These are phyloP conservation scores for Brachyhypopomus occidentalis DNA, from an alignment of 2,113 vertebrate genomes.

Conservation along the genomic window DNA sequence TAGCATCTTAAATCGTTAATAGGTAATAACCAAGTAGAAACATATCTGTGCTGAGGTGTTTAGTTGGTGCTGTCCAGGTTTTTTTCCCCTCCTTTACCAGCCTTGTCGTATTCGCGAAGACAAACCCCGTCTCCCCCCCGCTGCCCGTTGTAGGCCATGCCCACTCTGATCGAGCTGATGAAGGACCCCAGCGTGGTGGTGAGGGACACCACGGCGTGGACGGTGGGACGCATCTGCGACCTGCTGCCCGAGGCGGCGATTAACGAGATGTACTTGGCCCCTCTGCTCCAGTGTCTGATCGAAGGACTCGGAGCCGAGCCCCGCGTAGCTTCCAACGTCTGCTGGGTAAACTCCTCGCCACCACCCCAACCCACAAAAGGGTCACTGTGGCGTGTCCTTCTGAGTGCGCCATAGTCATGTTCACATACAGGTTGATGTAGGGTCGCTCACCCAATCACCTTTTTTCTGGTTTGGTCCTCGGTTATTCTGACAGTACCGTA, in stretches of 20 bases:
- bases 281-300: conserved; percentile 93
- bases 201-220: conserved; percentile 97
- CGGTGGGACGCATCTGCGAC: conserved; percentile 94
- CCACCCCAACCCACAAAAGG: background rate
- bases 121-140: background rate
- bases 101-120: too few relatives aligned
- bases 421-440: too few relatives aligned
- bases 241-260: conserved; percentile 96
- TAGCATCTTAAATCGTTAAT: too few relatives aligned
- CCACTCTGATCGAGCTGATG: conserved; percentile 96
- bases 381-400: too few relatives aligned
- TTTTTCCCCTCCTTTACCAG: background rate
- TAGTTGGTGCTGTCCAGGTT: background rate
- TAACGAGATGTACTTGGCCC: conserved; percentile 91
- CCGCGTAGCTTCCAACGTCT: conserved; percentile 96
- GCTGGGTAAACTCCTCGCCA: conserved; percentile 86
- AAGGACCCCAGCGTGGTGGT: conserved; percentile 97
- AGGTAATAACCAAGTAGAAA: too few relatives aligned
- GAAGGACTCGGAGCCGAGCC: conserved; percentile 95
- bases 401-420: too few relatives aligned
- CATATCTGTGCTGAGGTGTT: too few relatives aligned
- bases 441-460: too few relatives aligned
- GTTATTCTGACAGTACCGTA: background rate
- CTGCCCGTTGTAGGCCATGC: conserved; percentile 82
- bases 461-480: too few relatives aligned